phyloP scores from a whole-genome alignment of 2,113 vertebrate genomes.

The Syngnathus typhle region DNA sequence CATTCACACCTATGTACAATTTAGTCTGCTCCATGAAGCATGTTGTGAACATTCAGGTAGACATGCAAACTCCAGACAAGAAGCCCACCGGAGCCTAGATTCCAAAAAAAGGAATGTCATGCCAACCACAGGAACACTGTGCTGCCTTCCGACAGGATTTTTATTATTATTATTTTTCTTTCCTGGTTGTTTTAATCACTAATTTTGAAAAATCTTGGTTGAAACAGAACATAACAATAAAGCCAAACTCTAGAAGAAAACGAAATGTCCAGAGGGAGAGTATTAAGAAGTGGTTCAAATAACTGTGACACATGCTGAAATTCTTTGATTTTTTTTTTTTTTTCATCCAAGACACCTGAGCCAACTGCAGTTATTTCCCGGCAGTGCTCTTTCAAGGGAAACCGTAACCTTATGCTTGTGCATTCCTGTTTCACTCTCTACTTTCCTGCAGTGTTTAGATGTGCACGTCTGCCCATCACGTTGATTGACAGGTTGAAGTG shows the following conservation, averaged over 20 bases:
- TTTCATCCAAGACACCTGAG: conserved; percentile 4
- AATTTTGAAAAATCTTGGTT: neutral
- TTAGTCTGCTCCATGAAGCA: neutral
- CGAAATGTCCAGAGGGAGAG: neutral
- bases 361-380: conserved; percentile 17
- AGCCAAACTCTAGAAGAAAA: neutral
- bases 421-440: conserved; percentile 2
- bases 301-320: neutral
- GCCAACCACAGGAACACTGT: no score
- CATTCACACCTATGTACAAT: neutral
- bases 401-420: conserved; percentile 7
- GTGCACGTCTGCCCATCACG: neutral
- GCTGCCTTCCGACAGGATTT: no score
- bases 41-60: neutral
- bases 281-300: neutral
- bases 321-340: neutral
- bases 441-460: neutral
- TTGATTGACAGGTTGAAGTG: neutral
- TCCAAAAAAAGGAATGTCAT: no score
- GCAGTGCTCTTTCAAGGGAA: conserved; percentile 25
- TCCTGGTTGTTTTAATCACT: neutral
- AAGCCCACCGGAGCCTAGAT: no score
- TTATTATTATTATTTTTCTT: neutral
- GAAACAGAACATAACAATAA: neutral
- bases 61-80: no score